Base-by-base conservation (phyloP, 2,888 invertebrate species). In the Xestia ashworthii region DNA sequence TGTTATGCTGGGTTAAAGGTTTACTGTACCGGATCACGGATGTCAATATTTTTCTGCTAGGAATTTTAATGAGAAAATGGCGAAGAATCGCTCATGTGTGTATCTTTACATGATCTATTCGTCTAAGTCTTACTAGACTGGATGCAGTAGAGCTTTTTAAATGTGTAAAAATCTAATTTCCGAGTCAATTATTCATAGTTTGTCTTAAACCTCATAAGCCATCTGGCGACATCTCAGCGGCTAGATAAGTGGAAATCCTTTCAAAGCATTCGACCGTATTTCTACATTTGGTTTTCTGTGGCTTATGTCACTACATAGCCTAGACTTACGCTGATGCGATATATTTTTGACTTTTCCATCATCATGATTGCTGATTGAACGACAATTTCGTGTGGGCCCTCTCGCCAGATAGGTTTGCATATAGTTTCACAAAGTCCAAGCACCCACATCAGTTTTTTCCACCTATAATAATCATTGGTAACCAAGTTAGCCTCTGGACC, bases 1-100 rank as follows among this genome's bases (percentile, higher is more conserved):
- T 66, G 68, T 78, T 77, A 71, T 48, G 41, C 32, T 70, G 9
- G 25, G 65, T 60, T 44, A 46, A 25, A 66, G 32, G 22, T 46
- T 22, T 58, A 77, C 48, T 58, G 16, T 46, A 38, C 16, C 12
- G 25, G 41, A 77, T 41, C 41, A 48, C 46, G n/a, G 44, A 53
- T n/a, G 16, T 22, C 11, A 19, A 73, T 8, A 44, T 3, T 5
- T 16, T 66, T 62, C 3, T 25, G 19, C 19, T 50, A 9, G 2
- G 5, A 71, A 48, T n/a, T 38, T 19, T 41, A 0, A 22, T 32
- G 0, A 1, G 11, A 55, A 55, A n/a, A 53, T 12, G 0, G 4
- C 25, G 41, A 19, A 1, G 48, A 48, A 16, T 48, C 16, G 48
- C 48, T 50, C 6, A 48, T n/a, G n/a, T n/a, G n/a, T n/a, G n/a